Conservation (phyloP, 2,888 invertebrate species). For the Hypercompe scribonia region DNA sequence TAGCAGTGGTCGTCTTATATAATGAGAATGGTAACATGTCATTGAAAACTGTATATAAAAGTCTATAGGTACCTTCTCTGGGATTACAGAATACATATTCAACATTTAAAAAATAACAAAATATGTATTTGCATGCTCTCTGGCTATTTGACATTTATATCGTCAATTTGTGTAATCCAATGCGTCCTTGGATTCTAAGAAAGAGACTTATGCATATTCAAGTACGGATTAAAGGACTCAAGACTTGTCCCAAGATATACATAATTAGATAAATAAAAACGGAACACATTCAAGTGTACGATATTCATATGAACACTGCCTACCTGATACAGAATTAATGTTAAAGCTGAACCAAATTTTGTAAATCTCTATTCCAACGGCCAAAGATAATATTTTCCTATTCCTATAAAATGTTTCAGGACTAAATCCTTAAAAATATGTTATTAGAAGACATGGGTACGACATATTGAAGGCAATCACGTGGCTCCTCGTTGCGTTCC, state of each 20-base stretch:
- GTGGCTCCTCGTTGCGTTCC: slow-evolving; percentile 32
- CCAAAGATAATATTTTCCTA: slow-evolving; percentile 66
- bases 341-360: slow-evolving; percentile 59
- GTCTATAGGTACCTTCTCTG: too few species aligned
- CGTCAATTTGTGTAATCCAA: background rate
- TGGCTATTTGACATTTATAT: background rate
- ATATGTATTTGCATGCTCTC: background rate
- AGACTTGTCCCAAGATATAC: background rate
- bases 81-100: too few species aligned
- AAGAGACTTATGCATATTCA: background rate
- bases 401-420: slow-evolving; percentile 66
- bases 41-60: too few species aligned
- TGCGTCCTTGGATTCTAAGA: background rate
- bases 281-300: slow-evolving; percentile 12
- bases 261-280: slow-evolving; percentile 6
- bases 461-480: slow-evolving; percentile 59
- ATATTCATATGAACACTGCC: slow-evolving; percentile 37
- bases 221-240: background rate
- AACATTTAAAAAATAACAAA: background rate
- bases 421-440: slow-evolving; percentile 74
- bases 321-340: slow-evolving; percentile 56
- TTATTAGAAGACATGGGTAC: slow-evolving; percentile 63
- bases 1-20: too few species aligned
- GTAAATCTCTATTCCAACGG: slow-evolving; percentile 63
- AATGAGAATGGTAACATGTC: too few species aligned